A percentile compares a stretch with the other conserved stretches of the same genome.
Conservation (phyloP, 92 coral and sea anemone genomes). For the Phenganax stokvisi region DNA sequence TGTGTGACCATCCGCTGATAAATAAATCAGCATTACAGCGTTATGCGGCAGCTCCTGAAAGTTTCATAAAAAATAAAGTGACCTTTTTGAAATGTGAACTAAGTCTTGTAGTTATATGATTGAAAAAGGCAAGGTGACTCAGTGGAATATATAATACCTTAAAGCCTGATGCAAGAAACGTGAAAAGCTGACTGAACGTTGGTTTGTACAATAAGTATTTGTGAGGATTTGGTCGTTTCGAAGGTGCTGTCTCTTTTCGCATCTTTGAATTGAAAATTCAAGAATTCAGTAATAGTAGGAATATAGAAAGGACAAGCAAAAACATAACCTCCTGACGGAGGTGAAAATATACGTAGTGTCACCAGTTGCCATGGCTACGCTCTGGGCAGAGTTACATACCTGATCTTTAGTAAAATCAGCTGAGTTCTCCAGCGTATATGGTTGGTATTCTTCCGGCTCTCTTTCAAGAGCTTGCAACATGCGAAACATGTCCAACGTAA, state of each 20-base stretch:
- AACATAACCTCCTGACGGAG: not conserved
- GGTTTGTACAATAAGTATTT: constrained; percentile 94
- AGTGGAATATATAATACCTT: constrained; percentile 51
- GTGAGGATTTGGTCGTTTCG: constrained; percentile 86
- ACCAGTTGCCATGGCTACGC: not conserved
- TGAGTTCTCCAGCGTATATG: constrained; percentile 70
- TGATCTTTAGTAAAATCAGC: constrained; percentile 47
- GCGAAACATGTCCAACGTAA: constrained; percentile 97
- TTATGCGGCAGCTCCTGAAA: constrained; percentile 79
- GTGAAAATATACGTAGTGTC: not conserved
- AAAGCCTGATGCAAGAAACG: constrained; percentile 86
- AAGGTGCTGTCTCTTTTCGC: constrained; percentile 35
- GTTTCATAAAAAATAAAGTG: not conserved
- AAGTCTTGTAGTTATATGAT: not conserved
- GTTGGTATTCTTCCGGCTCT: constrained; percentile 77
- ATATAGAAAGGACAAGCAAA: not conserved
- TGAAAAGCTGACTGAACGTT: constrained; percentile 73
- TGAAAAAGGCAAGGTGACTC: not conserved
- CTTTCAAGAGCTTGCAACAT: constrained; percentile 93
- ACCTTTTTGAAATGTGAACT: not conserved
- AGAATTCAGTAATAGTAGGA: not conserved
- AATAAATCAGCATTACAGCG: constrained; percentile 79
- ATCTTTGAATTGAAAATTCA: constrained; percentile 28
- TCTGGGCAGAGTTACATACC: not conserved
- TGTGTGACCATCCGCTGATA: constrained; percentile 64